These are phyloP conservation scores for Oncorhynchus nerka DNA, from an alignment of 2,113 vertebrate species.

Conservation along the genomic window DNA sequence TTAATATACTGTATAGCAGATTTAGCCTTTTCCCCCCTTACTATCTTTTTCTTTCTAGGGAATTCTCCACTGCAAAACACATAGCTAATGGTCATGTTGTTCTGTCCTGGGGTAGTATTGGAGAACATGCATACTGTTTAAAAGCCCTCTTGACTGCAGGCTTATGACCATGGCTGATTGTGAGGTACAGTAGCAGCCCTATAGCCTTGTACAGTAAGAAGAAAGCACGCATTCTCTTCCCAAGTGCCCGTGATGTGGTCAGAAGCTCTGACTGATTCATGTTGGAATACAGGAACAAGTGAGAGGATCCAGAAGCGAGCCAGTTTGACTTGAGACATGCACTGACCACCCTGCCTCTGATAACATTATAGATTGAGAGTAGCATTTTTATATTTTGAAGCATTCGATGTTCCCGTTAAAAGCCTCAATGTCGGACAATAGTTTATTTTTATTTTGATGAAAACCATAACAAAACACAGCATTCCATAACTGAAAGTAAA, in stretches of 20 bases:
- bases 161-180: neutral
- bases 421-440: neutral
- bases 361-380: neutral
- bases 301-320: neutral
- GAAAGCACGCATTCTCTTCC: constrained; percentile 16
- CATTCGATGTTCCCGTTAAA: no score
- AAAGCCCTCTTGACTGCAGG: neutral
- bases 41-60: constrained; percentile 9
- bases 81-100: neutral
- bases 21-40: constrained; percentile 25
- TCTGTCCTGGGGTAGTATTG: neutral
- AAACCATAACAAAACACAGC: no score
- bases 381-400: neutral
- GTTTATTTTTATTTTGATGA: no score
- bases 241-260: neutral
- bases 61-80: constrained; percentile 29
- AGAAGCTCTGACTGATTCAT: neutral
- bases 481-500: no score
- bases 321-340: neutral
- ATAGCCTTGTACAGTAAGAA: neutral
- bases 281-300: neutral
- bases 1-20: constrained; percentile 34
- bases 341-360: neutral
- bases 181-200: neutral
- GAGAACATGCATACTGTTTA: constrained; percentile 17